phyloP scores from a whole-genome alignment of 2,888 invertebrate species.

The Boloria selene region DNA sequence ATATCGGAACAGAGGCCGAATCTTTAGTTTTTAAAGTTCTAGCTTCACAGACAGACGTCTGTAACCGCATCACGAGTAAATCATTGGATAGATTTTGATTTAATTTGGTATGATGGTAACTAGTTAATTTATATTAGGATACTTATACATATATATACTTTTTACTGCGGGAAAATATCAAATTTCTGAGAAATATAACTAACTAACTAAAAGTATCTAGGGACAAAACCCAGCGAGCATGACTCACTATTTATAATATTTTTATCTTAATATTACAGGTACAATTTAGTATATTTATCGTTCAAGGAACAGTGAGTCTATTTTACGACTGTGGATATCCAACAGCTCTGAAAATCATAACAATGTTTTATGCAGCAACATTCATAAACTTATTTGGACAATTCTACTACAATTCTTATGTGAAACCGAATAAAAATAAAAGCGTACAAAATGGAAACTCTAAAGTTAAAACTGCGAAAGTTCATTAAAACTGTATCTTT shows the following conservation, averaged over 20 bases:
- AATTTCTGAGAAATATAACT: no score
- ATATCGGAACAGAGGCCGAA: no score
- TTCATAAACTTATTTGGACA: slow-evolving; percentile 88
- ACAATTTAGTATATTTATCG: slow-evolving; percentile 86
- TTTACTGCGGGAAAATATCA: no score
- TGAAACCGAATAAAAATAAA: slow-evolving; percentile 40
- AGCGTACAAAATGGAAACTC: slow-evolving; percentile 8
- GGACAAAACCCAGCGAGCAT: no score
- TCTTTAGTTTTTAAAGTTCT: no score
- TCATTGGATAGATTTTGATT: no score
- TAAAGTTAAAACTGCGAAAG: not conserved
- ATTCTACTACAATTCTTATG: slow-evolving; percentile 86
- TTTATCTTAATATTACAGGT: slow-evolving; percentile 67
- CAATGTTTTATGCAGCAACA: slow-evolving; percentile 82
- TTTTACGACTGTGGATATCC: slow-evolving; percentile 85
- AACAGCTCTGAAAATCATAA: slow-evolving; percentile 80
- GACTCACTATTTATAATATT: not conserved
- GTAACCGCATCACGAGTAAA: no score
- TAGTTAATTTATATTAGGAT: no score
- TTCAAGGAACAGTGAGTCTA: slow-evolving; percentile 82
- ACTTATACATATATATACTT: no score
- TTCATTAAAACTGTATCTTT: not conserved
- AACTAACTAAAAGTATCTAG: no score
- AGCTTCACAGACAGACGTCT: no score
- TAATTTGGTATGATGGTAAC: no score